These are phyloP conservation scores for Neosalanx taihuensis DNA, from an alignment of 2,797 vertebrate genomes.

Conservation along the genomic window DNA sequence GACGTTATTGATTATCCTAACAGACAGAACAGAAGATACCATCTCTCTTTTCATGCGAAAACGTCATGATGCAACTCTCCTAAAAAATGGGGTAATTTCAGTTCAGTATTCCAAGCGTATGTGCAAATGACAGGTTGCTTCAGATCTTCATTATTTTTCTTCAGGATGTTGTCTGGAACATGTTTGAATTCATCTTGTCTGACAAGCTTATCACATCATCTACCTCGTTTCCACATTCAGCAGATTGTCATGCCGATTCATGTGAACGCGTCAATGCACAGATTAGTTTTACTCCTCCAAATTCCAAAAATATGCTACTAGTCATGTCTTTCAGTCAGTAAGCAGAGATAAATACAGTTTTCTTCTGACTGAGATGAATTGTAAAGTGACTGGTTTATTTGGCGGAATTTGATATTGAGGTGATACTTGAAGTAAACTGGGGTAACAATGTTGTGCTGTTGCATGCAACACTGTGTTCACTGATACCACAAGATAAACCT, in stretches of 20 bases:
- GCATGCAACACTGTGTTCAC: background rate
- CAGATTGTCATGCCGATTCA: slow-evolving; percentile 9
- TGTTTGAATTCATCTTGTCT: slow-evolving; percentile 58
- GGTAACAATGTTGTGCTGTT: background rate
- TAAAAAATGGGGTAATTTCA: slow-evolving; percentile 48
- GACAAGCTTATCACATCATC: slow-evolving; percentile 52
- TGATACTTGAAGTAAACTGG: too few species aligned
- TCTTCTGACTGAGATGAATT: too few species aligned
- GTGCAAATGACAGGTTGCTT: slow-evolving; percentile 59
- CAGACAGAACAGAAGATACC: slow-evolving; percentile 37
- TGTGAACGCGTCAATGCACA: background rate
- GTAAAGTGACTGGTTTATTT: too few species aligned
- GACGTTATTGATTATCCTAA: slow-evolving; percentile 40
- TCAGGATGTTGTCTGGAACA: slow-evolving; percentile 52
- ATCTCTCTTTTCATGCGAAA: slow-evolving; percentile 15
- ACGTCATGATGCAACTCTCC: slow-evolving; percentile 29
- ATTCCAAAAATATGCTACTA: background rate
- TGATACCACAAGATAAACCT: background rate
- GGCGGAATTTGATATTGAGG: too few species aligned
- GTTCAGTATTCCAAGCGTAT: slow-evolving; percentile 48
- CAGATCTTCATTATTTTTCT: slow-evolving; percentile 57
- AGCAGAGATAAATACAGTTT: too few species aligned
- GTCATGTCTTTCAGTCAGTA: too few species aligned
- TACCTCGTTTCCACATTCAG: slow-evolving; percentile 44
- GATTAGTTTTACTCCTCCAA: background rate